These are phyloP conservation scores for Phragmatobia fuliginosa DNA, from an alignment of 2,888 invertebrate genomes.

Conservation along the genomic window DNA sequence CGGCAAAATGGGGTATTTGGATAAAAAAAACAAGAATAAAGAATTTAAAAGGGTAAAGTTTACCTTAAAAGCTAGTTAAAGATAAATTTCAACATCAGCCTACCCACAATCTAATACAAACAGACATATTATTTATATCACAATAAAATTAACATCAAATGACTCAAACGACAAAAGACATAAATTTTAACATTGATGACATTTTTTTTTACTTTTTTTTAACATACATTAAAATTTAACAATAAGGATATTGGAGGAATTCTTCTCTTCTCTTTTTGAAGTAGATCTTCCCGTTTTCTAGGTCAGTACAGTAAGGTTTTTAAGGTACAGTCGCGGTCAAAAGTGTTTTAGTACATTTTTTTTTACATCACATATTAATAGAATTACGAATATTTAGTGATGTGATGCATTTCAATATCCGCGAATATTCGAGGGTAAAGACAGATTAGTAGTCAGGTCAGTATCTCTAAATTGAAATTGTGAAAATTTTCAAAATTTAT, in stretches of 20 bases:
- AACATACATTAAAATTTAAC: neutral
- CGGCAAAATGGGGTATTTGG: no score
- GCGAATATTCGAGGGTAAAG: no score
- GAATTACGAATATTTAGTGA: no score
- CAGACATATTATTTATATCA: conserved; percentile 12
- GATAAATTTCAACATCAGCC: neutral
- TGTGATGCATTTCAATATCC: neutral
- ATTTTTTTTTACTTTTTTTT: no score
- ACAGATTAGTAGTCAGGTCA: no score
- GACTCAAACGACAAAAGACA: conserved; percentile 22
- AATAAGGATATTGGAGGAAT: conserved; percentile 56
- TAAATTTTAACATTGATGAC: no score
- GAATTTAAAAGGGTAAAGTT: neutral
- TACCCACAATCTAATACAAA: conserved; percentile 12
- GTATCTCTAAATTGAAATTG: no score
- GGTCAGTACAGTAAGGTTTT: conserved; percentile 62
- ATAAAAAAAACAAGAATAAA: no score
- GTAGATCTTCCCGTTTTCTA: conserved; percentile 47
- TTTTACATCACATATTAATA: no score
- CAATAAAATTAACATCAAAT: conserved; percentile 26
- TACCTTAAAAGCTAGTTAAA: neutral
- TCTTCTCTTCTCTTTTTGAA: conserved; percentile 54
- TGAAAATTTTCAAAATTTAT: neutral
- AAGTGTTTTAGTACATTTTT: conserved; percentile 43
- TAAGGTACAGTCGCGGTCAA: conserved; percentile 65